Percentiles rank a stretch among this genome's conserved stretches.
Conservation (phyloP, 2,113 vertebrate genomes). For the Cariama cristata region DNA sequence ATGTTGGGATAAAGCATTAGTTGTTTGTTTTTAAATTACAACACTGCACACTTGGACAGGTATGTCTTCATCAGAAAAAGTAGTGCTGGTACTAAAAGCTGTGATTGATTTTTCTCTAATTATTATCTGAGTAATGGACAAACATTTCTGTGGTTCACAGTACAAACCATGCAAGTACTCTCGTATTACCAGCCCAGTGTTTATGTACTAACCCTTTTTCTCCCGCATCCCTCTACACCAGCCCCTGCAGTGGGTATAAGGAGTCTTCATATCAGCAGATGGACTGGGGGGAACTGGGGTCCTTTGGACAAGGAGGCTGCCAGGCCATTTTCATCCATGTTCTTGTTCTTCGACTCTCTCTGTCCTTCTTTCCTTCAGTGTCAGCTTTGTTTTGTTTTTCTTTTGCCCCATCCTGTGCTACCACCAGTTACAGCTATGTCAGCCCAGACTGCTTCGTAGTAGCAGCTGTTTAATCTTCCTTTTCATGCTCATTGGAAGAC, state of each 20-base stretch:
- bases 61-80: not conserved
- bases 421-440: not conserved
- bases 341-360: not conserved
- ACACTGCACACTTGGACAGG: not conserved
- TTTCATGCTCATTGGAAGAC: not conserved
- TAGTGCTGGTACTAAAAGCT: not conserved
- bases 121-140: not conserved
- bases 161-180: not conserved
- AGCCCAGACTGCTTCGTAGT: not conserved
- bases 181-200: not conserved
- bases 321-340: not conserved
- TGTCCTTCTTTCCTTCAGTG: not conserved
- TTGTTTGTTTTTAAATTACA: slow-evolving; percentile 46
- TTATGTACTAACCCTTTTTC: slow-evolving; percentile 29
- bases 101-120: not conserved
- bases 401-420: not conserved
- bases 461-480: not conserved
- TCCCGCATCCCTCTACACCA: slow-evolving; percentile 32
- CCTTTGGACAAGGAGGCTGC: not conserved
- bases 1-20: slow-evolving; percentile 45
- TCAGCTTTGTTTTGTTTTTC: not conserved
- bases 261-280: slow-evolving; percentile 30
- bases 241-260: slow-evolving; percentile 69
- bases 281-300: not conserved
- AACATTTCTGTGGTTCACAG: not conserved